phyloP scores from a whole-genome alignment of 1,140 invertebrate species.

The Cepaea nemoralis region DNA sequence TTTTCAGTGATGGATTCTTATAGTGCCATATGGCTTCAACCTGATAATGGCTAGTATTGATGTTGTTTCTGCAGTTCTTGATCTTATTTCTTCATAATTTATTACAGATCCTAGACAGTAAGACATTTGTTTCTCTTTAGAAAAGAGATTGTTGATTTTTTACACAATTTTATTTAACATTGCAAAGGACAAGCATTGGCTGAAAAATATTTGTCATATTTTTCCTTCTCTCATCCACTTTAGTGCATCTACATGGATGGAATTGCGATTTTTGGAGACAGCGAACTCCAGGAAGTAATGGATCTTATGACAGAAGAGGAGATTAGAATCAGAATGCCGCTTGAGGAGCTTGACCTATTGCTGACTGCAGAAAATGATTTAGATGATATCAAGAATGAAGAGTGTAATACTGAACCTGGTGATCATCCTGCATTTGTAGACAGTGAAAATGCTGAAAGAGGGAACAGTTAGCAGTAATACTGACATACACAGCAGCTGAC shows the following conservation, averaged over 20 bases:
- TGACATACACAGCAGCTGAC: neutral
- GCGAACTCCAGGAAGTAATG: constrained; percentile 67
- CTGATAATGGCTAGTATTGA: no score
- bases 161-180: no score
- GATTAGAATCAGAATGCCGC: constrained; percentile 69
- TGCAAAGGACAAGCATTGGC: no score
- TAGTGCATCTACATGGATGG: constrained; percentile 71
- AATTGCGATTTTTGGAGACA: constrained; percentile 64
- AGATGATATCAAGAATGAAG: neutral
- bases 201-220: no score
- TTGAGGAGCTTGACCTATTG: constrained; percentile 73
- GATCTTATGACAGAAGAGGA: constrained; percentile 73
- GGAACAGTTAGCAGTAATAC: neutral
- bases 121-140: no score
- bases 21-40: no score
- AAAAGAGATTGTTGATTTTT: no score
- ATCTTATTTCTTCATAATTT: no score
- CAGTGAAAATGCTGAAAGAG: neutral
- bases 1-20: no score
- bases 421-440: neutral
- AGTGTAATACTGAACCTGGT: neutral
- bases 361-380: constrained; percentile 47
- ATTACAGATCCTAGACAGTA: no score
- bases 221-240: constrained; percentile 24
- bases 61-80: no score